phyloP scores from a whole-genome alignment of 1,140 invertebrate genomes.

The Camponotus pennsylvanicus region DNA sequence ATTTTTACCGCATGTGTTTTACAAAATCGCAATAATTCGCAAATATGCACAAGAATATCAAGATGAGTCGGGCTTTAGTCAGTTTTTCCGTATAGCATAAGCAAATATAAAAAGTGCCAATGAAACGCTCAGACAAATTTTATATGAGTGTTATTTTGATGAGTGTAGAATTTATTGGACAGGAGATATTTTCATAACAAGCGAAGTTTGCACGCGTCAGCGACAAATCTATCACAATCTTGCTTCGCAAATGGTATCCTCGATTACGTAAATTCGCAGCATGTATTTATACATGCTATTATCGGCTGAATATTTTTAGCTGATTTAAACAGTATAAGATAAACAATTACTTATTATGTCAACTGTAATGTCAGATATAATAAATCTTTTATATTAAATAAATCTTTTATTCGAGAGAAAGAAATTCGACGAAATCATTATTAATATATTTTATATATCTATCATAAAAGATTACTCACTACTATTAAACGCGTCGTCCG shows the following conservation, averaged over 20 bases:
- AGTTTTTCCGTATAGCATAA: background rate
- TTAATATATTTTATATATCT: background rate
- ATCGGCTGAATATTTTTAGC: background rate
- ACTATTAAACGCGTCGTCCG: constrained; percentile 67
- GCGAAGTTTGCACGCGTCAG: too few relatives aligned
- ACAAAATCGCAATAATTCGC: background rate
- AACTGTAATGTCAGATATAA: too few relatives aligned
- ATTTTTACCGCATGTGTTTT: too few relatives aligned
- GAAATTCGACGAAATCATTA: background rate
- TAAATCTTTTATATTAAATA: too few relatives aligned
- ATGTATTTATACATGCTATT: background rate
- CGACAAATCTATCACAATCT: background rate
- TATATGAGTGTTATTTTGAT: background rate
- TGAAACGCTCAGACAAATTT: background rate
- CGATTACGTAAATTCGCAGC: background rate
- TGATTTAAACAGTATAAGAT: background rate
- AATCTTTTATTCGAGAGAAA: too few relatives aligned
- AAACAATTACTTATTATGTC: background rate
- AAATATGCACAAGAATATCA: background rate
- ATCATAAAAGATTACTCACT: constrained; percentile 63
- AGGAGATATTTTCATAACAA: background rate
- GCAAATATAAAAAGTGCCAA: background rate
- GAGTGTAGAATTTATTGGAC: background rate
- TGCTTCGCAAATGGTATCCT: background rate
- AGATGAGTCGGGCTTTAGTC: background rate